Conservation (phyloP, 2,797 vertebrate species). For the Trichosurus vulpecula region DNA sequence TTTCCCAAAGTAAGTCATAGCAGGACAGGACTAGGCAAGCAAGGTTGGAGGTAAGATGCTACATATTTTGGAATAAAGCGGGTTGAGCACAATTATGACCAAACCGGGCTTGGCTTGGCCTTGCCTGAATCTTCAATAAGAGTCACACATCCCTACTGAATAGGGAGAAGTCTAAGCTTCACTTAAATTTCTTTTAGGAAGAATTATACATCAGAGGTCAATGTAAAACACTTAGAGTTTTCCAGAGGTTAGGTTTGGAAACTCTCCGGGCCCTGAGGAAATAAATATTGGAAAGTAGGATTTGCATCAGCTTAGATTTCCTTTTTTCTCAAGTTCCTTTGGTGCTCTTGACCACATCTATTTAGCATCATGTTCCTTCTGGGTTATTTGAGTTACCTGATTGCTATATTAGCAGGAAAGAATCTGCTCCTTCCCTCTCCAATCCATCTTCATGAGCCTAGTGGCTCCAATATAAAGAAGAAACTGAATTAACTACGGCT, state of each 20-base stretch:
- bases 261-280: neutral
- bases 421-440: neutral
- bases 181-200: fast-evolving
- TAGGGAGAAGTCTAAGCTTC: too few relatives aligned
- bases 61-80: slow-evolving; percentile 5
- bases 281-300: neutral
- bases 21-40: neutral
- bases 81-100: neutral
- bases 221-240: neutral
- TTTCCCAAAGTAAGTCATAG: neutral
- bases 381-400: neutral
- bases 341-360: neutral
- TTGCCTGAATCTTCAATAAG: fast-evolving
- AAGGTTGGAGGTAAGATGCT: neutral
- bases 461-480: neutral
- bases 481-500: neutral
- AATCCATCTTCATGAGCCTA: neutral
- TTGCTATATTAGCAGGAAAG: neutral
- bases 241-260: neutral
- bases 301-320: neutral
- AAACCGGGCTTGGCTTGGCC: neutral
- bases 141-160: fast-evolving
- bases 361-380: neutral
- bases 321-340: neutral
- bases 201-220: neutral